Evolutionary conservation across 1,140 invertebrate species (phyloP).

Genomic region (Drosophila dunni): DNA sequence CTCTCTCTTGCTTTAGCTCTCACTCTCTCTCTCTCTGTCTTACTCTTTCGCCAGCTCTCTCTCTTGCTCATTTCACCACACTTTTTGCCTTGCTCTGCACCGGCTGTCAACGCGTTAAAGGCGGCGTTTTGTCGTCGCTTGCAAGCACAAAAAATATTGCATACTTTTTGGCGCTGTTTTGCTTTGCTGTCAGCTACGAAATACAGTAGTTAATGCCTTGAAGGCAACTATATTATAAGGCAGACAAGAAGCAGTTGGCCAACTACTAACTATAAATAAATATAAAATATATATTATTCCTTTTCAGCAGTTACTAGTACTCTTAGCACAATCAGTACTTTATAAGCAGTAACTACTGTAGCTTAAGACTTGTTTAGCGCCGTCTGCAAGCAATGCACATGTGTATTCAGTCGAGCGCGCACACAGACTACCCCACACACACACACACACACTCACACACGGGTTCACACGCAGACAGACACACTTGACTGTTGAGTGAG

Average conservation of each 20-base stretch:
- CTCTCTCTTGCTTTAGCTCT: background rate
- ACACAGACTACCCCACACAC: constrained; percentile 11
- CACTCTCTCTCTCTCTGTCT: constrained; percentile 14
- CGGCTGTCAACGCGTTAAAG: constrained; percentile 51
- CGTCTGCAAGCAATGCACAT: constrained; percentile 9
- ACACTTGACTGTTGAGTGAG: constrained; percentile 1
- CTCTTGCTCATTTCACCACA: constrained; percentile 63
- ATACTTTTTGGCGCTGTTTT: constrained; percentile 74
- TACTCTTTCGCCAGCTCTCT: background rate
- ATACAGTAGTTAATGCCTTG: constrained; percentile 47
- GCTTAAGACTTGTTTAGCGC: background rate
- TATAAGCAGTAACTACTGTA: constrained; percentile 23
- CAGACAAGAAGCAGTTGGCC: too few species aligned
- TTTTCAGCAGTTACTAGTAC: too few species aligned
- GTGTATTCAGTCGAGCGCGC: constrained; percentile 11
- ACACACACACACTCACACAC: constrained; percentile 9
- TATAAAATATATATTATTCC: background rate
- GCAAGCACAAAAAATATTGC: constrained; percentile 29
- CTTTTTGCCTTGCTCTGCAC: constrained; percentile 57
- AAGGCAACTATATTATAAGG: background rate
- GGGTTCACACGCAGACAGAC: background rate
- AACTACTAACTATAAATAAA: too few species aligned
- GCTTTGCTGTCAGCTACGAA: constrained; percentile 48
- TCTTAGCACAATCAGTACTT: background rate
- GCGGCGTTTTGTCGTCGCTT: constrained; percentile 25